These are phyloP conservation scores for Otocyon megalotis DNA, from an alignment of 2,113 vertebrate species.

Conservation along the genomic window DNA sequence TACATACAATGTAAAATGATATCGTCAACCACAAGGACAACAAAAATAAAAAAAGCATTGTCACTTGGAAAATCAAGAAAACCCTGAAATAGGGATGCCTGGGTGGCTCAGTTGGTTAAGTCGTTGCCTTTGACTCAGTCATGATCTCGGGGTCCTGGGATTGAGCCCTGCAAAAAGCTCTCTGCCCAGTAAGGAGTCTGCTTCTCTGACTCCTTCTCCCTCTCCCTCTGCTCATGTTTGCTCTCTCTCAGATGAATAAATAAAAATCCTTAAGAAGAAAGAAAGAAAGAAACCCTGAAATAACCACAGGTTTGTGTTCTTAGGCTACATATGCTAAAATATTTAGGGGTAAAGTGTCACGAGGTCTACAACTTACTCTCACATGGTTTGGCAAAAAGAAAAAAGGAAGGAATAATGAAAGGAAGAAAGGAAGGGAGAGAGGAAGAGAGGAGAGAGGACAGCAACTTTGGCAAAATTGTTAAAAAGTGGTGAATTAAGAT, in stretches of 20 bases:
- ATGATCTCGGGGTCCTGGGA: no score
- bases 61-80: not conserved
- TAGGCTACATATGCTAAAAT: not conserved
- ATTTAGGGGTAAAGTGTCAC: not conserved
- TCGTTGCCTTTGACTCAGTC: no score
- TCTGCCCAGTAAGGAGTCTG: no score
- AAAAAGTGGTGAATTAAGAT: not conserved
- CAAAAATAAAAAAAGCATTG: not conserved
- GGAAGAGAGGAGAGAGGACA: not conserved
- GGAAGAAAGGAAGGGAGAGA: not conserved
- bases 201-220: no score
- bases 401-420: not conserved
- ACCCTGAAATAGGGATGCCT: not conserved
- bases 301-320: not conserved
- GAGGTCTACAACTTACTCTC: not conserved
- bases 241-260: no score
- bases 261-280: no score
- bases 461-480: not conserved
- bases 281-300: not conserved
- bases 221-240: no score
- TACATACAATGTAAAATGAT: constrained; percentile 32
- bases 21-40: not conserved
- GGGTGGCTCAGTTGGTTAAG: no score
- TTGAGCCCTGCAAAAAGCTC: no score
- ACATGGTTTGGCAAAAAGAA: not conserved